Conservation (phyloP, 2,888 invertebrate species). For the Lepeophtheirus nordmannii region DNA sequence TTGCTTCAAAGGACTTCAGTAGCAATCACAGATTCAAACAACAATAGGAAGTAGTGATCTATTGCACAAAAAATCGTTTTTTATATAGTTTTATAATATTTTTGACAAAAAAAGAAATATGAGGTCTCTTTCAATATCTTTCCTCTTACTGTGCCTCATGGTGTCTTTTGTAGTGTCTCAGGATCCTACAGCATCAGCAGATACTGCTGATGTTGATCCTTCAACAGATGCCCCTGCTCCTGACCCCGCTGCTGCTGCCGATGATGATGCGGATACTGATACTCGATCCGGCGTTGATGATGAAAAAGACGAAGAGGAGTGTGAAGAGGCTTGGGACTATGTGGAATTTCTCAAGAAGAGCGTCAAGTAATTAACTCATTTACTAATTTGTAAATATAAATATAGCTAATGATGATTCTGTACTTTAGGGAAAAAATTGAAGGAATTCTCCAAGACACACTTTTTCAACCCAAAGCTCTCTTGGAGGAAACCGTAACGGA, state of each 20-base stretch:
- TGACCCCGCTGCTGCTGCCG: neutral
- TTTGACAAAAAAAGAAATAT: neutral
- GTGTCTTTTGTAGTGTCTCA: conserved; percentile 2
- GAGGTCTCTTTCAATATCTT: neutral
- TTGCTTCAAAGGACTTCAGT: neutral
- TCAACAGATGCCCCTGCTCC: neutral
- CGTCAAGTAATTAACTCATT: conserved; percentile 5
- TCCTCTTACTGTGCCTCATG: neutral
- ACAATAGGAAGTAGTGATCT: conserved; percentile 3
- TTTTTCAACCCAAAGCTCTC: conserved; percentile 12
- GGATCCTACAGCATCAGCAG: neutral
- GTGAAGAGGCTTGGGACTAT: conserved; percentile 22
- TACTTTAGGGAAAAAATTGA: conserved; percentile 17
- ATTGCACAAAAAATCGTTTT: neutral
- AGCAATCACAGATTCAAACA: neutral
- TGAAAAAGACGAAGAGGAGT: conserved; percentile 12
- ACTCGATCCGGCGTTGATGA: neutral
- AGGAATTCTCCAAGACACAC: conserved; percentile 16
- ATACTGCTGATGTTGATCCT: neutral
- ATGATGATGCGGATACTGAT: neutral
- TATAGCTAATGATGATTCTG: neutral
- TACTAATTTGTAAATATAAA: neutral
- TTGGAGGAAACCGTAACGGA: conserved; percentile 20
- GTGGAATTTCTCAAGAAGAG: conserved; percentile 18
- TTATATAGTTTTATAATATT: neutral